These are phyloP conservation scores for Cololabis saira DNA, from an alignment of 2,113 vertebrate species.

Conservation along the genomic window DNA sequence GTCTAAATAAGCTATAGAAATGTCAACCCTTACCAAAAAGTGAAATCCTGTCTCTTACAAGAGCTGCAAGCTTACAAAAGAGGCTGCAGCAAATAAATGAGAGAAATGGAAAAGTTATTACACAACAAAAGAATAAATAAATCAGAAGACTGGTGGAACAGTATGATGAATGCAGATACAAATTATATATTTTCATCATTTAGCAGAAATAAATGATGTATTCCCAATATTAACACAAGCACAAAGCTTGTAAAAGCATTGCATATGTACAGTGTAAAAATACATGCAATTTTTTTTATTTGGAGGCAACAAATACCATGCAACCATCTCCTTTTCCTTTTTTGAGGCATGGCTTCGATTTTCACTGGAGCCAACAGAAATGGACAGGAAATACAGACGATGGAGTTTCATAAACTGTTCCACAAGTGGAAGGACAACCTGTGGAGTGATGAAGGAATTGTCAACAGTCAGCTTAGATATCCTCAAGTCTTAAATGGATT, in stretches of 20 bases:
- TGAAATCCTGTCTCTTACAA: conserved; percentile 71
- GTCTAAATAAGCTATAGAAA: conserved; percentile 3
- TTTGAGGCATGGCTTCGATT: conserved; percentile 88
- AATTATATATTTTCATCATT: no score
- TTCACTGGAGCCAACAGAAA: conserved; percentile 82
- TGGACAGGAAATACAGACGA: conserved; percentile 88
- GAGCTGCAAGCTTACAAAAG: conserved; percentile 78
- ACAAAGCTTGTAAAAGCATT: neutral
- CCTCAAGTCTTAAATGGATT: neutral
- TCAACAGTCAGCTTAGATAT: neutral
- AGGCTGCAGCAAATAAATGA: conserved; percentile 63
- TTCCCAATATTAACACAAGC: neutral
- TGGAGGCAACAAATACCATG: conserved; percentile 82
- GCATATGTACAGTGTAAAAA: no score
- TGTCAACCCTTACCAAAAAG: conserved; percentile 73
- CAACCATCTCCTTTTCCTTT: conserved; percentile 96
- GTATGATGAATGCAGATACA: no score
- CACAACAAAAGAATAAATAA: conserved; percentile 6
- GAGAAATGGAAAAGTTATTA: conserved; percentile 12
- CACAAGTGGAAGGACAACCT: conserved; percentile 93
- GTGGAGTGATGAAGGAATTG: conserved; percentile 38
- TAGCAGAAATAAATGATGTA: no score
- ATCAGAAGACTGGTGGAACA: conserved; percentile 10
- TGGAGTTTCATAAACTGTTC: conserved; percentile 95
- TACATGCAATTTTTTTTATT: neutral